These are phyloP conservation scores for Probosciger aterrimus DNA, from an alignment of 2,113 vertebrate genomes.

Conservation along the genomic window DNA sequence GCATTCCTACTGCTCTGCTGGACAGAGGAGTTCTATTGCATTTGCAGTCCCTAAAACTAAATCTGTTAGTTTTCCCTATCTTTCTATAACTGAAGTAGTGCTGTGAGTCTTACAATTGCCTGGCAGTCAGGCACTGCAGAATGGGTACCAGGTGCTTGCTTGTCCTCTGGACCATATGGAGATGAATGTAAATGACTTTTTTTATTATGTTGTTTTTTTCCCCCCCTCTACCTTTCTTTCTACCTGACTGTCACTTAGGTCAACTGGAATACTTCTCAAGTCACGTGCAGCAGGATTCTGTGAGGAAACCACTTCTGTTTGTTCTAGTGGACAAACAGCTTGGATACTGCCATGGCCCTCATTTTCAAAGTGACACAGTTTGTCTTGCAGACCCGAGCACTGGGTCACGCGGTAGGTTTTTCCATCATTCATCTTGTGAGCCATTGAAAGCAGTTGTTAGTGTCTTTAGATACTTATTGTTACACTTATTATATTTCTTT, in stretches of 20 bases:
- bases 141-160: neutral
- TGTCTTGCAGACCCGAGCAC: neutral
- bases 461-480: neutral
- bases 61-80: neutral
- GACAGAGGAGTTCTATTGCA: neutral
- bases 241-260: neutral
- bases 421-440: neutral
- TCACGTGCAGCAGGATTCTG: neutral
- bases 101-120: neutral
- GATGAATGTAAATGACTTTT: neutral
- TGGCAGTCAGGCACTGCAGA: neutral
- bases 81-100: neutral
- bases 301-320: neutral
- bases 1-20: neutral
- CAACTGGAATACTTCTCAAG: slow-evolving; percentile 9
- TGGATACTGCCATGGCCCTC: slow-evolving; percentile 24
- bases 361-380: neutral
- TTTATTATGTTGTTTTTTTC: neutral
- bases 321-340: neutral
- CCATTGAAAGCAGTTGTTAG: neutral
- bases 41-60: neutral
- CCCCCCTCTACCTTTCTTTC: neutral
- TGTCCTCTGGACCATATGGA: fast-evolving
- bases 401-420: slow-evolving; percentile 19
- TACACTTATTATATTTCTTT: neutral